phyloP scores from a whole-genome alignment of 2,797 vertebrate species.

The Echeneis naucrates region DNA sequence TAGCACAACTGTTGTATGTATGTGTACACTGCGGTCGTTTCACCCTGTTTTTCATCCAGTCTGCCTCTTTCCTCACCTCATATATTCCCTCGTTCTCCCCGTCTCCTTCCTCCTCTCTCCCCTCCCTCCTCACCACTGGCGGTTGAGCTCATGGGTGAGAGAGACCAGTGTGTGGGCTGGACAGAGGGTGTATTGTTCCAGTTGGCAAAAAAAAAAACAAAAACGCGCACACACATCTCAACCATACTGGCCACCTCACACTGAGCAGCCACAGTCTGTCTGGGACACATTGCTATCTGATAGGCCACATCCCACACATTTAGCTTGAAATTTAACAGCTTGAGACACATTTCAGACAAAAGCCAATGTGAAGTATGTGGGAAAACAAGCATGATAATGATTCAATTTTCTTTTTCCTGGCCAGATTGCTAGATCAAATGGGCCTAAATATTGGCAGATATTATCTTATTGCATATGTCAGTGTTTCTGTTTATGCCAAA shows the following conservation, averaged over 20 bases:
- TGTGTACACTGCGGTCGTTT: conserved; percentile 28
- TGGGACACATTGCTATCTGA: conserved; percentile 25
- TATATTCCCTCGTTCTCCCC: not conserved
- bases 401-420: not conserved
- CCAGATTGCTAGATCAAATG: too few relatives aligned
- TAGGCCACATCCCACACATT: not conserved
- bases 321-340: not conserved
- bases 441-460: too few relatives aligned
- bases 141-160: conserved; percentile 59
- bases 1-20: conserved; percentile 23
- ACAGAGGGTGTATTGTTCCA: conserved; percentile 75
- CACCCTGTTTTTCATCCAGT: conserved; percentile 63
- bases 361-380: not conserved
- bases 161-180: conserved; percentile 68
- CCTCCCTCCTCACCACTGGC: conserved; percentile 37
- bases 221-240: conserved; percentile 47
- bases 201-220: conserved; percentile 27
- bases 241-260: conserved; percentile 49
- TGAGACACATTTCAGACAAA: not conserved
- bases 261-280: conserved; percentile 47
- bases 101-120: conserved; percentile 12
- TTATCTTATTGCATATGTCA: too few relatives aligned
- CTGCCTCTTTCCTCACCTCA: conserved; percentile 39
- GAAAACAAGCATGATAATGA: not conserved
- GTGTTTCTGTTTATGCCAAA: too few relatives aligned